Base-by-base conservation (phyloP, 2,888 invertebrate genomes). In the Pollenia amentaria region DNA sequence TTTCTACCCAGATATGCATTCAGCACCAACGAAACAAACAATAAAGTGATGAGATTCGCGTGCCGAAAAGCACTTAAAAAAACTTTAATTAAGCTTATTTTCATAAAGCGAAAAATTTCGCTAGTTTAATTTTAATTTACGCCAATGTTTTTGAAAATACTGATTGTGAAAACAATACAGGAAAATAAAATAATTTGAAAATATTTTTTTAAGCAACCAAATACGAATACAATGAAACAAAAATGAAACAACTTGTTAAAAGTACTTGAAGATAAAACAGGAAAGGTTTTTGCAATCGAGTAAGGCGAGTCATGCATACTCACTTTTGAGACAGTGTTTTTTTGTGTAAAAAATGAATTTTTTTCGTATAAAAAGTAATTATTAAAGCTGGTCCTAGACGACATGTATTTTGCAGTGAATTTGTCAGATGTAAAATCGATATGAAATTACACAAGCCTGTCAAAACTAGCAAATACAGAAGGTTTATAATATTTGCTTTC, bases 81-180 rank as follows among this genome's bases (percentile, higher is more conserved):
- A 87, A 86, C 84, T 86, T 88, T 88, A 88, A 88, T 88, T 88
- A 88, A 88, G 73, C 87, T 84, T 80, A 87, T 87, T 87, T 87
- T 87, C 80, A 84, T 87, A 73, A 77, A 84, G 84, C 72, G 80
- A 87, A 84, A 87, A 80, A 81, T 73, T 87, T 87, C 80, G 48
- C 80, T 84, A 73, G 84, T 84, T 87, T 87, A 67, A 73, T 77
- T 84, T 87, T 84, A 84, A 87, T 84, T 87, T 84, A 81, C 84
- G 84, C 87, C 84, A 87, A 77, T 87, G 84, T 87, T 87, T 84
- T 77, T 40, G 29, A 84, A 78, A 84, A 78, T 84, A 65, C 76
- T 75, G 40, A 70, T 76, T 55, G 64, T 69, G 62, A 65, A 70
- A 46, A 21, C 11, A 46, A 64, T 16, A 70, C 12, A 46, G 40